Evolutionary conservation across 2,113 vertebrate genomes (phyloP), one percentile per base, ranked within the genome.

Genomic region (Cinclus mexicanus): DNA sequence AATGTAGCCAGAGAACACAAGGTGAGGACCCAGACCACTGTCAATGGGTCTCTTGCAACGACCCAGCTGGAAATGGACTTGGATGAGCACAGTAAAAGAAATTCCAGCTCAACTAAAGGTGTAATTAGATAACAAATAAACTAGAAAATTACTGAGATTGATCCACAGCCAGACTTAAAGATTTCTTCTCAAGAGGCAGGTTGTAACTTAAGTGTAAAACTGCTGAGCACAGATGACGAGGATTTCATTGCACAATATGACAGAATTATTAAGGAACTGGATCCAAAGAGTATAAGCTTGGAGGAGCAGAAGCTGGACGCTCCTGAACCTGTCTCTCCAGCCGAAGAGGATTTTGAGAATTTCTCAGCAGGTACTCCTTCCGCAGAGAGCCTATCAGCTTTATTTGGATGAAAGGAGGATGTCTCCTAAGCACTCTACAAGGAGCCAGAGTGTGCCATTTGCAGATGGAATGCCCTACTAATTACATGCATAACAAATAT

Each of bases 211-310:
- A 94, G 94, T 72, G 80, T 79, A 39, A 92, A 60, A 19, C 94
- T 31, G 26, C 21, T 93, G 23, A 89, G 67, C 57, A 86, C 96
- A 14, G 97, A 98, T 23, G 95, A 98, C 2, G 98, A 98, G 4
- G 99, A 99, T 95, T 98, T 99, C 60, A 96, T 99, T 65, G 96
- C 98, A 50, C 98, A 99, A 93, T 99, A 98, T 33, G 98, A 99
- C 91, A 98, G 98, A 74, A 98, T 99, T 83, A 98, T 99, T 84
- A 98, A 98, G 74, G 98, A 98, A 21, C 95, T 99, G 95, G 98
- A 98, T 91, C 95, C 97, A 4, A 98, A 97, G 55, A 50, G 95
- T 0, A 81, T 84, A 80, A 98, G 97, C 90, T 90, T 92, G 46
- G 90, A 67, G 21, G 98, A 97, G 39, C 86, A 42, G 95, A 97